Percentiles rank a stretch among this genome's conserved stretches.
Evolutionary conservation across 2,888 invertebrate species (phyloP).

Genomic region (Lumbricus terrestris): DNA sequence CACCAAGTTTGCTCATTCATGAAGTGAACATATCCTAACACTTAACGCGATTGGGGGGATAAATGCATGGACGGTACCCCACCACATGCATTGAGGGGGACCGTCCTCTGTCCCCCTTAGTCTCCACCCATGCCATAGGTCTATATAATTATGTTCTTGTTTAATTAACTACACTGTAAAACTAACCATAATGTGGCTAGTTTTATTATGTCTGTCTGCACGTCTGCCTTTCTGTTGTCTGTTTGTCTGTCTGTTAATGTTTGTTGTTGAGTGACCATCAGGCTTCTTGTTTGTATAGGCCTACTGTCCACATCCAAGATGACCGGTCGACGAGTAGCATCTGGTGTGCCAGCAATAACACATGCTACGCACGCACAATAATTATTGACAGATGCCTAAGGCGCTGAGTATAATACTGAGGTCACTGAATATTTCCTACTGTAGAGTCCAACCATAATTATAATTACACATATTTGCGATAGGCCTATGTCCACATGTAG

Average conservation of each 20-base stretch:
- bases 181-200: not conserved
- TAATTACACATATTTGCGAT: not conserved
- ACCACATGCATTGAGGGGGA: too few species aligned
- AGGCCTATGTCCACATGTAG: too few species aligned
- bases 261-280: not conserved
- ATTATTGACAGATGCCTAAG: not conserved
- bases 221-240: not conserved
- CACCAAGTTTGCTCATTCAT: too few species aligned
- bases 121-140: too few species aligned
- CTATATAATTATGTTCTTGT: too few species aligned
- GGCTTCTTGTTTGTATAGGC: too few species aligned
- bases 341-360: not conserved
- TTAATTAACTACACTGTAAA: too few species aligned
- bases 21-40: too few species aligned
- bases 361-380: not conserved
- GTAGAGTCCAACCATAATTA: not conserved
- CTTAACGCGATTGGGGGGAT: too few species aligned
- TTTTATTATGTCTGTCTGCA: too few species aligned
- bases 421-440: not conserved
- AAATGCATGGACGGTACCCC: too few species aligned
- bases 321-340: not conserved
- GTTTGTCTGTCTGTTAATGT: not conserved
- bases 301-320: not conserved
- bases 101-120: too few species aligned
- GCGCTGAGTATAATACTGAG: not conserved